Evolutionary conservation across 2,797 vertebrate genomes (phyloP), one percentile per base, ranked within the genome.

Genomic region (Melanogrammus aeglefinus): DNA sequence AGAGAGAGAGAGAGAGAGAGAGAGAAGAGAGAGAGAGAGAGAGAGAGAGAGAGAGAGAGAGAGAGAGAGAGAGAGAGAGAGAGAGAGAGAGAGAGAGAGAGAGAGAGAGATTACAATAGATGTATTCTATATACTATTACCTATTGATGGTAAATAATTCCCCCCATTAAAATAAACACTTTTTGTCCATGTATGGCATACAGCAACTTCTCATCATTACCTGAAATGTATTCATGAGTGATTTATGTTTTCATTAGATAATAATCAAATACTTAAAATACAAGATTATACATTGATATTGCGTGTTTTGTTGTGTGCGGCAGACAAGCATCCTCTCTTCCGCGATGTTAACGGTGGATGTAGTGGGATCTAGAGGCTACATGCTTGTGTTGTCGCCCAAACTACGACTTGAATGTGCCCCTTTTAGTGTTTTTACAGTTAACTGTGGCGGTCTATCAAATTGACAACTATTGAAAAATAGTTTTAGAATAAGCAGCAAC

Each of bases 281-380:
- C 29, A 66, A 5, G 27, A 27, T 69, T 29, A 3, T 12, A n/a
- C 21, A 69, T 13, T 12, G 31, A 73, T 75, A 27, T 41, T 10
- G n/a, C 70, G 63, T 29, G 57, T 36, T 36, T 51, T 63, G 57
- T 63, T 41, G 57, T 7, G 75, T 35, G 44, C 70, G 6, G 7
- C 4, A 73, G 76, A 83, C 29, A 80, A 9, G n/a, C 27, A 36
- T 75, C 6, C 41, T 63, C 80, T 82, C 83, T 72, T 51, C 18
- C 8, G 1, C n/a, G 7, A 9, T 9, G 4, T 63, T 6, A 21
- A 21, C 21, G n/a, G 63, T 6, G 57, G 21, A n/a, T 6, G 57
- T 24, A 24, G 57, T 24, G n/a, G 57, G 57, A 63, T 63, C n/a
- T 24, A 9, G 21, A 63, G 0, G n/a, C 6, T 13, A 63, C 57